A percentile compares a stretch with the other conserved stretches of the same genome.
phyloP scores from a whole-genome alignment of 2,888 invertebrate genomes.

The Luperina testacea region DNA sequence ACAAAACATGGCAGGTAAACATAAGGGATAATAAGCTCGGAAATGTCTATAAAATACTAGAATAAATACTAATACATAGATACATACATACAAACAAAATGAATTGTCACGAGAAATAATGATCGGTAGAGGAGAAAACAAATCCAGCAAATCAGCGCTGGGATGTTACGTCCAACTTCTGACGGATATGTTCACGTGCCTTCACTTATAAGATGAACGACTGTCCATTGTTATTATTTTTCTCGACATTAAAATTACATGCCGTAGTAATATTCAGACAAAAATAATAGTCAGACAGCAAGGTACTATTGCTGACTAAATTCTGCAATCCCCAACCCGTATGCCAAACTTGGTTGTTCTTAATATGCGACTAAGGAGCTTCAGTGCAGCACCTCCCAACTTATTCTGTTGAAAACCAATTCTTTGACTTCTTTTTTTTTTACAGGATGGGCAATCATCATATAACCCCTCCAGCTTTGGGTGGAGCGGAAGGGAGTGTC shows the following conservation, averaged over 20 bases:
- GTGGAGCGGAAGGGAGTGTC: too few relatives aligned
- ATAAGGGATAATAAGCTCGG: background rate
- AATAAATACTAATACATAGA: background rate
- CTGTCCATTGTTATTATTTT: background rate
- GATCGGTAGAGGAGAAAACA: too few relatives aligned
- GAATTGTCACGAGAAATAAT: too few relatives aligned
- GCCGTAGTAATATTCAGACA: too few relatives aligned
- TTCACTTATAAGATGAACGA: too few relatives aligned
- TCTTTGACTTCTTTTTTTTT: background rate
- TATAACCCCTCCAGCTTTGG: too few relatives aligned
- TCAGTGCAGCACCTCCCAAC: background rate
- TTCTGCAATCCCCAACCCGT: background rate
- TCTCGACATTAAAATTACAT: background rate
- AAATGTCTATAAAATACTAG: too few relatives aligned
- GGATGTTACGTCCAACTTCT: too few relatives aligned
- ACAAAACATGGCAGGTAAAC: background rate
- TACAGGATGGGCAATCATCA: too few relatives aligned
- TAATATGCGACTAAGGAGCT: background rate
- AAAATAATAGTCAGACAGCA: background rate
- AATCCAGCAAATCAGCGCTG: too few relatives aligned
- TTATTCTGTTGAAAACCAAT: background rate
- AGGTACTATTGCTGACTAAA: background rate
- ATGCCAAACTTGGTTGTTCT: background rate
- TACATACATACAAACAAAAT: too few relatives aligned
- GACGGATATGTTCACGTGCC: too few relatives aligned